Evolutionary conservation across 2,888 invertebrate genomes (phyloP), one percentile per base, ranked within the genome.

Genomic region (Blera fallax): DNA sequence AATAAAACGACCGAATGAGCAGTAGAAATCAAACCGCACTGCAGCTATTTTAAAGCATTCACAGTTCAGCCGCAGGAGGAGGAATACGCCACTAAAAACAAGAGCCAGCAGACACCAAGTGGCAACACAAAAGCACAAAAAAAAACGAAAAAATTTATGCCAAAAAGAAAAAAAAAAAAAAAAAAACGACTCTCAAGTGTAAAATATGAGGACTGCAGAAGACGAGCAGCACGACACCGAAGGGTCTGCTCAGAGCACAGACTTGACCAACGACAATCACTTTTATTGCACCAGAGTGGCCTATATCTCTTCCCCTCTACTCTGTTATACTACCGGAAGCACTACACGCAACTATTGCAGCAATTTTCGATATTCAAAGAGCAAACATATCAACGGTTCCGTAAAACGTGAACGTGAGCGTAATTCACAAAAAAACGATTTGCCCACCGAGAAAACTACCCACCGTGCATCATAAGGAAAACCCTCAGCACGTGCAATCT

Each of bases 11-110:
- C 65, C 81, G 81, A 85, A 76, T 72, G 81, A 81, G 54, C 76
- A 76, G 67, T 67, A 81, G 52, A 80, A 77, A 85, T 81, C 81
- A 85, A 85, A 85, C 85, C 81, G 85, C 85, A 85, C 81, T 85
- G 85, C 85, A 85, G 85, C 85, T 80, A 81, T 85, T 85, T 85
- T 85, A 80, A 81, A 81, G 85, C 85, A 85, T 80, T 85, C 85
- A 77, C 81, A 77, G 81, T 85, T 85, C 76, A 72, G 76, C 76
- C 72, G 81, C 85, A 84, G 64, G 45, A 81, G 65, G 6, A 69
- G 69, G 65, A 60, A 60, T 37, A 80, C 37, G 81, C 85, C 81
- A 85, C 85, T 77, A 81, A 81, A n/a, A 85, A 81, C 85, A 85
- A 80, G 72, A 81, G 76, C 72, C 76, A 81, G 70, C 52, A 60